phyloP scores from a whole-genome alignment of 2,113 vertebrate genomes.

The Oreochromis niloticus region DNA sequence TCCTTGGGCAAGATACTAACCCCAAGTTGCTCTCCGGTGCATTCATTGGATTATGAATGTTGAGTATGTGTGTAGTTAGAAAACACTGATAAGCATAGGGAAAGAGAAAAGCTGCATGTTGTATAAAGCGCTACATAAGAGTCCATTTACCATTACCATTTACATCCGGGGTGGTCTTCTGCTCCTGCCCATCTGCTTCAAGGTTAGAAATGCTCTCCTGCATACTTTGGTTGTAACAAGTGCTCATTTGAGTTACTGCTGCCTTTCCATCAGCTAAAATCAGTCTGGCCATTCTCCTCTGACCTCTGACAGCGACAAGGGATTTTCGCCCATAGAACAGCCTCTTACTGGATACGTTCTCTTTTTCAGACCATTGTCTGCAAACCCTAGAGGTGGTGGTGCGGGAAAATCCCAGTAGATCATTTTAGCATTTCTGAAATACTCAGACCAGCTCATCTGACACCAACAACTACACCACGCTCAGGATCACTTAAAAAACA shows the following conservation, averaged over 20 bases:
- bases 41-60: neutral
- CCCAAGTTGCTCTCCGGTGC: neutral
- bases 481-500: neutral
- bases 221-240: neutral
- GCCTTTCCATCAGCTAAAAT: neutral
- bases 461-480: neutral
- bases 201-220: neutral
- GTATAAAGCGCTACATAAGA: accelerated
- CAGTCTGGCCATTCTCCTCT: neutral
- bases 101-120: neutral
- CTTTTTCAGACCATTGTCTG: neutral
- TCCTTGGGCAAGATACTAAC: neutral
- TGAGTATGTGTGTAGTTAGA: neutral
- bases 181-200: neutral
- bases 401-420: neutral
- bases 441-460: neutral
- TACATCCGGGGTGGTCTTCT: accelerated
- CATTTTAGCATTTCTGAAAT: neutral
- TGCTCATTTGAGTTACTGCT: neutral
- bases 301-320: neutral
- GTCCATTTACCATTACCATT: neutral
- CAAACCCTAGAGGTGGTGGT: neutral
- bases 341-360: neutral
- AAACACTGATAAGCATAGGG: neutral
- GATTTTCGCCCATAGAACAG: neutral